Evolutionary conservation across 2,888 invertebrate genomes (phyloP), one percentile per base, ranked within the genome.

Genomic region (Melanophora roralis): DNA sequence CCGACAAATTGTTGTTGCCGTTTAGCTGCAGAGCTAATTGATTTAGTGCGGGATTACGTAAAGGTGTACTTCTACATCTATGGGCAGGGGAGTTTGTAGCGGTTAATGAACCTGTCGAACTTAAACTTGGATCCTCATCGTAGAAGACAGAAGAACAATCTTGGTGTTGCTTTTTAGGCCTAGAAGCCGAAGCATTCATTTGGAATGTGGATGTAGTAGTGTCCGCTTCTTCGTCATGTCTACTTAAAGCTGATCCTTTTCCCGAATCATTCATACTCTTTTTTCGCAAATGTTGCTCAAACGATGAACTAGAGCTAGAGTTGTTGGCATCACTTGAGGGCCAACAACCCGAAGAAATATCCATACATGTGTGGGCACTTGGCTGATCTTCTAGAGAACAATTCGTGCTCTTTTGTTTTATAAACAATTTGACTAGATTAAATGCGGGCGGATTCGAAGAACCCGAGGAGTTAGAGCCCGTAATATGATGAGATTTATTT

Each of bases 391-490:
- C 88, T 69, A 93, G 94, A 83, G 95, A 95, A 80, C 86, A 87
- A 82, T 84, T 86, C 91, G 93, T 93, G 88, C 95, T 96, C 89
- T 96, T 96, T 87, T 96, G 96, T 89, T 96, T 96, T 92, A 97
- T 96, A 87, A 96, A 97, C 82, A 96, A 91, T 89, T 95, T 95
- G 49, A 97, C 95, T 86, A 97, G 92, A 89, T 94, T 96, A 88
- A 96, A 94, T 83, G 94, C 93, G 86, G 93, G 93, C 81, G 94
- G 93, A 84, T 93, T 92, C 57, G 88, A 89, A 91, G 91, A 84
- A 90, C 86, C 86, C 57, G 88, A 88, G 12, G 88, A 88, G 47
- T 86, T 85, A 5, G 88, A 88, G n/a, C 88, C 88, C 1, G 88
- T 87, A 75, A 86, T 87, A 71, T 85, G 82, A 49, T 77, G 76